phyloP scores from a whole-genome alignment of 2,113 vertebrate species.

The Boleophthalmus pectinirostris region DNA sequence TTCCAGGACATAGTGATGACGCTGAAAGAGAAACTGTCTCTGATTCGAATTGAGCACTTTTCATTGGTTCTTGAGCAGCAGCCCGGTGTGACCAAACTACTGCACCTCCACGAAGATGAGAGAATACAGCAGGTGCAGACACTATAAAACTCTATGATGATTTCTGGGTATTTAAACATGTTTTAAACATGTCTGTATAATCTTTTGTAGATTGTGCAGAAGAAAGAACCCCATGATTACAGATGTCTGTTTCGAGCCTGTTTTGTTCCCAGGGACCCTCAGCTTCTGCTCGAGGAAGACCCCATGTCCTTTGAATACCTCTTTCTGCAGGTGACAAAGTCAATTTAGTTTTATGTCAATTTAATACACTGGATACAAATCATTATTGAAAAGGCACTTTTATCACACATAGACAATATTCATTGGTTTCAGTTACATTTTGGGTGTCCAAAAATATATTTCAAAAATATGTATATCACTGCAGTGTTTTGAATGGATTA shows the following conservation, averaged over 20 bases:
- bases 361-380: neutral
- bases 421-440: neutral
- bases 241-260: conserved; percentile 95
- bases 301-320: conserved; percentile 92
- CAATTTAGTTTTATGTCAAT: neutral
- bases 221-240: conserved; percentile 86
- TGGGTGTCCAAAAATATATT: no score
- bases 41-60: conserved; percentile 86
- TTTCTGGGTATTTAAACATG: neutral
- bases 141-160: neutral
- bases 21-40: conserved; percentile 93
- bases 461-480: no score
- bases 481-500: no score
- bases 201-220: conserved; percentile 85
- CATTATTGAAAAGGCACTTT: no score
- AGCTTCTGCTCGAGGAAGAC: conserved; percentile 87
- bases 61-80: conserved; percentile 90
- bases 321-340: conserved; percentile 86
- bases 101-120: conserved; percentile 91
- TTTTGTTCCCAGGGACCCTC: conserved; percentile 86
- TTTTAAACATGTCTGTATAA: neutral
- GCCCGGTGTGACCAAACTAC: conserved; percentile 84
- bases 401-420: no score
- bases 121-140: conserved; percentile 85
- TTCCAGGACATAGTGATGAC: conserved; percentile 94